A percentile compares a stretch with the other conserved stretches of the same genome.
phyloP scores from a whole-genome alignment of 2,797 vertebrate genomes.

The Trichosurus vulpecula region DNA sequence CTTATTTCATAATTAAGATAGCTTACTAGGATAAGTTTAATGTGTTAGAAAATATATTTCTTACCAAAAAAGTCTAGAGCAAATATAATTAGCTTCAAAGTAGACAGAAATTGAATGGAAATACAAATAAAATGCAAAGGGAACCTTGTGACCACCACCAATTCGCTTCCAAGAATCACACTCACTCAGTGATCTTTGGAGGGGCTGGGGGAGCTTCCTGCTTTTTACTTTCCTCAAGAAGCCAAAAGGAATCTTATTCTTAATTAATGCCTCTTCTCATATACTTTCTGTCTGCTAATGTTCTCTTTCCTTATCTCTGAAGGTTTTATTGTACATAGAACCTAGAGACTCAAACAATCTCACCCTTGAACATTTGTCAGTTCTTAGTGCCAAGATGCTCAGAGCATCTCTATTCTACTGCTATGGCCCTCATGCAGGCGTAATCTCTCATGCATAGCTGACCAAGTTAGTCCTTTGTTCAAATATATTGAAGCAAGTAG shows the following conservation, averaged over 20 bases:
- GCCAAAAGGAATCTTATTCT: not conserved
- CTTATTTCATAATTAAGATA: not conserved
- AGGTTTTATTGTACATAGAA: not conserved
- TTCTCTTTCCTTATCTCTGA: not conserved
- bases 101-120: not conserved
- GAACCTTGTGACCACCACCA: not conserved
- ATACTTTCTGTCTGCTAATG: not conserved
- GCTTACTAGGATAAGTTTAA: not conserved
- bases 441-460: not conserved
- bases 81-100: not conserved
- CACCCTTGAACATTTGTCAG: not conserved
- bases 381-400: not conserved
- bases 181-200: not conserved
- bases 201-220: not conserved
- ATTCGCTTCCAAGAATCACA: not conserved
- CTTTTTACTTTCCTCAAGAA: not conserved
- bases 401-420: not conserved
- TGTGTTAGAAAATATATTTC: not conserved
- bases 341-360: not conserved
- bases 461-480: not conserved
- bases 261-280: not conserved
- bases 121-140: not conserved
- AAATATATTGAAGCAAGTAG: not conserved
- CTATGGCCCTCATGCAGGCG: not conserved
- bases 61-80: not conserved